Evolutionary conservation across 2,797 vertebrate species (phyloP).

Genomic region (Gila robusta): DNA sequence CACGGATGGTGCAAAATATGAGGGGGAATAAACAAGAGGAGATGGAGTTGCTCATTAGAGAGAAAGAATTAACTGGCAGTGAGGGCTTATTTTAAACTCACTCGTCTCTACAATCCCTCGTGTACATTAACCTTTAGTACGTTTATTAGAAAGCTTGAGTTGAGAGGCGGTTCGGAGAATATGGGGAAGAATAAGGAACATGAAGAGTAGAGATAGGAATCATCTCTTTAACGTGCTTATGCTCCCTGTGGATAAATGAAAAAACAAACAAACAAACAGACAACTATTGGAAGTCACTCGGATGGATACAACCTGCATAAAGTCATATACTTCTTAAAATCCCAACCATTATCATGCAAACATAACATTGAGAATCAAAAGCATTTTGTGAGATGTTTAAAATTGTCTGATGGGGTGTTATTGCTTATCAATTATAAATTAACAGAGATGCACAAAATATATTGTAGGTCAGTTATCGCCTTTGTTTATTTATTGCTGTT

Average conservation of each 20-base stretch:
- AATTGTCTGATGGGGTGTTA: not conserved
- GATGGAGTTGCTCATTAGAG: conserved; percentile 16
- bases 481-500: not conserved
- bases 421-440: not conserved
- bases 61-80: conserved; percentile 7
- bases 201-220: not conserved
- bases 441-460: not conserved
- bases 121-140: not conserved
- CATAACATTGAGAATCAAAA: not conserved
- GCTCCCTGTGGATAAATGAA: conserved; percentile 7
- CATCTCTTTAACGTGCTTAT: not conserved
- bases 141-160: conserved; percentile 28
- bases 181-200: conserved; percentile 10
- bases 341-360: not conserved
- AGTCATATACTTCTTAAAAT: not conserved
- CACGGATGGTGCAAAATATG: conserved; percentile 15
- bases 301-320: not conserved
- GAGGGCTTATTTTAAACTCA: conserved; percentile 29
- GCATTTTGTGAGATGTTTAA: not conserved
- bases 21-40: conserved; percentile 21
- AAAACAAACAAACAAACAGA: not conserved
- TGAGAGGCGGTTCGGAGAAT: not conserved
- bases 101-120: not conserved
- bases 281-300: not conserved
- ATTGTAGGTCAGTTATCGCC: not conserved